Conservation (phyloP, 2,113 vertebrate genomes). For the Delphinapterus leucas region DNA sequence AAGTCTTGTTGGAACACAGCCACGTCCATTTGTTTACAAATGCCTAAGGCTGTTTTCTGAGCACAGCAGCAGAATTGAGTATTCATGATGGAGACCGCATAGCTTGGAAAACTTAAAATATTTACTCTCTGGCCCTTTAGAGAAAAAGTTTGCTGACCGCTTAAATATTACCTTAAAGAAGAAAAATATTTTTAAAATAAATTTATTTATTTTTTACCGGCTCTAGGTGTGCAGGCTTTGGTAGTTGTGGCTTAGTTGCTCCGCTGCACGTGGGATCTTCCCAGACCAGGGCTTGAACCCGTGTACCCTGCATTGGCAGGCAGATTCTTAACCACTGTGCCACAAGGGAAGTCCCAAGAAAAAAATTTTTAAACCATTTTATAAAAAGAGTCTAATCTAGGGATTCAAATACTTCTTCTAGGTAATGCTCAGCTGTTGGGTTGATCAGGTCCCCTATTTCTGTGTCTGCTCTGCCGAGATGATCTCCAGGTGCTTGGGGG, state of each 20-base stretch:
- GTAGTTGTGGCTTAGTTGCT: no score
- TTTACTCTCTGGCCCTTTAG: neutral
- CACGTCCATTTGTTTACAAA: neutral
- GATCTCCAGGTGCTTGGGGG: neutral
- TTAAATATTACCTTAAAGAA: neutral
- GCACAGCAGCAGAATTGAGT: neutral
- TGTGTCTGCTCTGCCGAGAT: neutral
- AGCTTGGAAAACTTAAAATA: neutral
- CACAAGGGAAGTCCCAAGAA: neutral
- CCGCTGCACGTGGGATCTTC: no score
- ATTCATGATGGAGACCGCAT: neutral
- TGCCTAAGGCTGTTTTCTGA: neutral
- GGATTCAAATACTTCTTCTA: neutral
- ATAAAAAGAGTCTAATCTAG: neutral
- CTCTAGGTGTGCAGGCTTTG: no score
- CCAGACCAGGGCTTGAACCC: no score
- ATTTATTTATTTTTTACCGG: no score
- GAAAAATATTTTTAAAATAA: no score
- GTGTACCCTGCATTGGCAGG: no score
- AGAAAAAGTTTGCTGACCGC: neutral
- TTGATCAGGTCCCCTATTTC: neutral
- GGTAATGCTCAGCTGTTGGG: neutral
- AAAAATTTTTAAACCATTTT: neutral
- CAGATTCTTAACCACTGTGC: no score
- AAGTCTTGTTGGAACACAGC: neutral